Base-by-base conservation (phyloP, 2,113 vertebrate genomes). In the Pandion haliaetus region DNA sequence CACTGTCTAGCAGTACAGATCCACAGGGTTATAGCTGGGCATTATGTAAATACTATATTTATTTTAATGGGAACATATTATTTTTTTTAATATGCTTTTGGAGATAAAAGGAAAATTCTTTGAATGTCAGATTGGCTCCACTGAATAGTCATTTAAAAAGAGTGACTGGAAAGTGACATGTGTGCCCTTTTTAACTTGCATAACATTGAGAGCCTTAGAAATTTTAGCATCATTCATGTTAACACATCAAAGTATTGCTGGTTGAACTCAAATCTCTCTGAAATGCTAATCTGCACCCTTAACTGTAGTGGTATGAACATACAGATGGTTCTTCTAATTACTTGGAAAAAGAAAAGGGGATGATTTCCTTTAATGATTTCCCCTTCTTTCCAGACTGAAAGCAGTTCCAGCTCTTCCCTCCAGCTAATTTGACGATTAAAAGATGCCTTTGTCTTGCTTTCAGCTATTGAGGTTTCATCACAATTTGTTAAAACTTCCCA, bases 291-390 rank as follows among this genome's bases (percentile, higher is more conserved):
- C 88, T 86, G 78, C 66, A 89, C 59, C 81, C 88, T 93, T 93
- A 88, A 82, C 93, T 92, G 88, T 91, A 91, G 87, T 83, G 91
- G 79, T 90, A 93, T 95, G 95, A 96, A 95, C 86, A 95, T 96
- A 94, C 95, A 94, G 95, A 97, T 94, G 91, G 95, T 97, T 95
- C 93, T 95, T 97, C 93, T 95, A 95, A 97, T 97, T 97, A 90
- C 94, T 97, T 81, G 82, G 77, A 92, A 52, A 93, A 96, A 95
- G 87, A 96, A 95, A 91, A 83, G 94, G 88, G 93, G 94, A 95
- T 95, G 89, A 95, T 97, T 97, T 96, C 78, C 72, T 97, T 97
- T 95, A 95, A 97, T 91, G 96, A 86, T 95, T 97, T 93, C 92
- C 91, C 94, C 96, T 96, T 93, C 85, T 95, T 93, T 93, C 73